Conservation (phyloP, 1,140 invertebrate genomes). For the Bombus soroeensis region DNA sequence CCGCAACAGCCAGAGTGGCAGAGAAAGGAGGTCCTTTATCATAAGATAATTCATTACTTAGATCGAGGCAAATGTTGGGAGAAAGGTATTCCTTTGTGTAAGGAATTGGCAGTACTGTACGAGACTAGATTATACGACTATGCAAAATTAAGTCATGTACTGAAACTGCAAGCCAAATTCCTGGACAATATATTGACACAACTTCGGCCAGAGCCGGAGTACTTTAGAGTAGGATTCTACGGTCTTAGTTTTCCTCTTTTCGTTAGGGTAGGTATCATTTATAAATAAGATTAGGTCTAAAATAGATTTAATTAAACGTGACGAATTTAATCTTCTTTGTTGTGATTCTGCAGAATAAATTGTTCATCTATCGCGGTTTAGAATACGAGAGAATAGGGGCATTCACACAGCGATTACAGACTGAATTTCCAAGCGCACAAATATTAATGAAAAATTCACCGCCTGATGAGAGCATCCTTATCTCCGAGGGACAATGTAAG, state of each 20-base stretch:
- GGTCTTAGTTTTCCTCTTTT: slow-evolving; percentile 97
- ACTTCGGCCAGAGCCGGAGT: slow-evolving; percentile 95
- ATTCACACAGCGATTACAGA: slow-evolving; percentile 96
- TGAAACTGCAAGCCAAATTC: slow-evolving; percentile 94
- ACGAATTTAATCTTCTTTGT: neutral
- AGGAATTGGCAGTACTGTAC: slow-evolving; percentile 95
- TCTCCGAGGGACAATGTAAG: slow-evolving; percentile 93
- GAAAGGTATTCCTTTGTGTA: slow-evolving; percentile 95
- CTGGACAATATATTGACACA: slow-evolving; percentile 95
- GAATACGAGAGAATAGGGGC: slow-evolving; percentile 97
- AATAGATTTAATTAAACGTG: neutral
- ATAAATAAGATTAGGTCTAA: neutral
- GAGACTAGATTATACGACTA: slow-evolving; percentile 96
- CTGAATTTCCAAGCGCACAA: slow-evolving; percentile 95
- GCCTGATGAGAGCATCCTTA: slow-evolving; percentile 92
- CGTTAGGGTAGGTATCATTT: slow-evolving; percentile 89
- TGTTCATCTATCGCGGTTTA: slow-evolving; percentile 97
- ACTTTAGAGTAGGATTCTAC: slow-evolving; percentile 98
- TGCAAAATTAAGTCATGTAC: slow-evolving; percentile 91
- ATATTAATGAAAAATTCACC: slow-evolving; percentile 95
- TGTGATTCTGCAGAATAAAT: slow-evolving; percentile 91
- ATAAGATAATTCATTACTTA: slow-evolving; percentile 96
- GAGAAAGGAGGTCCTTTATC: slow-evolving; percentile 96
- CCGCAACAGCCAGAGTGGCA: slow-evolving; percentile 92
- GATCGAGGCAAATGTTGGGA: slow-evolving; percentile 99